Conservation (phyloP, 2,113 vertebrate species). For the Phylloscopus trochiloides region DNA sequence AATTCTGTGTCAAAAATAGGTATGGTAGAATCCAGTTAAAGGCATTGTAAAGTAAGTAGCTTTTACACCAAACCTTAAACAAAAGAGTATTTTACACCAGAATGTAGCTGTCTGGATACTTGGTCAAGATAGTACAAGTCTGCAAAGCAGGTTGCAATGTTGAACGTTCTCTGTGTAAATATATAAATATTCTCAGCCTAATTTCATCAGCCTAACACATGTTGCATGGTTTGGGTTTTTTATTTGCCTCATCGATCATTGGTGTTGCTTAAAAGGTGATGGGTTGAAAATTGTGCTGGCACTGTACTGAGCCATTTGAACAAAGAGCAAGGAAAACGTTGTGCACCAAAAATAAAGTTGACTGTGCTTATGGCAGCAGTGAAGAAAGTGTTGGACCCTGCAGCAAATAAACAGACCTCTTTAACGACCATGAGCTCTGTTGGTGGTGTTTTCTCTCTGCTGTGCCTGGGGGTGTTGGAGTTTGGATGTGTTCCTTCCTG, state of each 20-base stretch:
- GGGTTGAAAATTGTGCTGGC: conserved; percentile 7
- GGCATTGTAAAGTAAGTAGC: not conserved
- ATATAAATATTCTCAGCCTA: conserved; percentile 49
- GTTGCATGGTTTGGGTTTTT: conserved; percentile 52
- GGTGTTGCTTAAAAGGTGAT: conserved; percentile 18
- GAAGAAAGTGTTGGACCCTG: conserved; percentile 20
- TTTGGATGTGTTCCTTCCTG: not conserved
- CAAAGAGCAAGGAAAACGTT: conserved; percentile 19
- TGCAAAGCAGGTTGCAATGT: not conserved
- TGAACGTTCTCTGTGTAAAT: conserved; percentile 52
- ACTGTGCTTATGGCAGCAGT: conserved; percentile 6
- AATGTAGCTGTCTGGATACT: conserved; percentile 29
- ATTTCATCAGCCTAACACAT: conserved; percentile 13
- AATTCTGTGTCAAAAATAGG: not conserved
- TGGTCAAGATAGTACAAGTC: not conserved
- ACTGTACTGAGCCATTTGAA: conserved; percentile 28
- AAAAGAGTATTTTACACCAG: not conserved
- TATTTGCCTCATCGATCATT: conserved; percentile 6
- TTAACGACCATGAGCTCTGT: not conserved
- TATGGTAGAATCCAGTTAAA: not conserved
- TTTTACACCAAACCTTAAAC: conserved; percentile 6
- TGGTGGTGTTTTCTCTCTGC: not conserved
- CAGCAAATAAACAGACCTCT: conserved; percentile 65
- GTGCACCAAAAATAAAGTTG: conserved; percentile 8
- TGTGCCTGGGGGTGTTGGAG: not conserved